A percentile compares a stretch with the other conserved stretches of the same genome.
Evolutionary conservation across 2,113 vertebrate species (phyloP).

Genomic region (Corvus hawaiiensis): DNA sequence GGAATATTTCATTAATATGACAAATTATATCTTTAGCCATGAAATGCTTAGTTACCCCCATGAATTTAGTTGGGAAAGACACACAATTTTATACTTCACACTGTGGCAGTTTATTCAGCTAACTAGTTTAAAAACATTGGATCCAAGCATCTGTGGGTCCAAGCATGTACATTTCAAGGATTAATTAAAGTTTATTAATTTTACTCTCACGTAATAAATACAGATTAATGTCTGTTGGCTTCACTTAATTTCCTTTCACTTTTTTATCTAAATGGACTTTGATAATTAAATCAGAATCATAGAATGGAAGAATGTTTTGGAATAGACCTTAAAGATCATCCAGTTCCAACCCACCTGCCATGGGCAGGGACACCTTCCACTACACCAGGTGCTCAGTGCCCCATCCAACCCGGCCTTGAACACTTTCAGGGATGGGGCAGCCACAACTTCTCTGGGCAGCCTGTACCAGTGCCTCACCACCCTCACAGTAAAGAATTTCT

Average conservation of each 20-base stretch:
- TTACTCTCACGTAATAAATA: neutral
- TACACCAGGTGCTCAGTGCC: neutral
- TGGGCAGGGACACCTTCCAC: neutral
- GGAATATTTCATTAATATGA: slow-evolving; percentile 39
- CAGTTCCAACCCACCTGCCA: fast-evolving
- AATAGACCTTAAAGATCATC: too few relatives aligned
- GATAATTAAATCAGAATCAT: neutral
- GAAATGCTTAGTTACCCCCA: neutral
- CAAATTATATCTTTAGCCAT: slow-evolving; percentile 13
- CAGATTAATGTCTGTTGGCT: neutral
- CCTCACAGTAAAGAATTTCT: neutral
- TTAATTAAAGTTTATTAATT: neutral
- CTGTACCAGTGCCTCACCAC: neutral
- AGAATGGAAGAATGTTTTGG: neutral
- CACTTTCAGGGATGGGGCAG: neutral
- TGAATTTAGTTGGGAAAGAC: neutral
- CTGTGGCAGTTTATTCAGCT: neutral
- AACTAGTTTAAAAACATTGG: neutral
- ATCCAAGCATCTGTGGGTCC: neutral
- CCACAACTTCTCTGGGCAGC: neutral
- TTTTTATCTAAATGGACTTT: neutral
- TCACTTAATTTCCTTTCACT: neutral
- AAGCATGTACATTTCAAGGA: neutral
- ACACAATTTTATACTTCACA: neutral
- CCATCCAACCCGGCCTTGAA: neutral